A percentile compares a stretch with the other conserved stretches of the same genome.
phyloP scores from a whole-genome alignment of 2,797 vertebrate genomes.

The Kryptopterus vitreolus region DNA sequence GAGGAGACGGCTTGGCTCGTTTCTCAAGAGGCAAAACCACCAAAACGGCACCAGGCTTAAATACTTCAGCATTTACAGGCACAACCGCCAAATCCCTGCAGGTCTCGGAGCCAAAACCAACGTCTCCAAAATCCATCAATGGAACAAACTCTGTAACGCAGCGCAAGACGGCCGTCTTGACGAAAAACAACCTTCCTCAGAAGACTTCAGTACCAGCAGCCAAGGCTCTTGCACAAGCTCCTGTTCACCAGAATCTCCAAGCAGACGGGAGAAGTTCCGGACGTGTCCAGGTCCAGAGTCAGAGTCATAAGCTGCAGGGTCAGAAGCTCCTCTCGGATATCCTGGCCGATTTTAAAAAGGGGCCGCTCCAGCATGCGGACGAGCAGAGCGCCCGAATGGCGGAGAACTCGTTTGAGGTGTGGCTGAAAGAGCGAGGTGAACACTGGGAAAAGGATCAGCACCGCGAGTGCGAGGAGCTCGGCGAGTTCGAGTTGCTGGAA shows the following conservation, averaged over 20 bases:
- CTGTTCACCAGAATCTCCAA: constrained; percentile 59
- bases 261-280: constrained; percentile 57
- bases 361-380: not conserved
- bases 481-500: constrained; percentile 95
- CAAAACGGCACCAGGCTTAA: constrained; percentile 24
- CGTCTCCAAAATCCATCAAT: constrained; percentile 54
- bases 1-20: constrained; percentile 86
- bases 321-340: constrained; percentile 8
- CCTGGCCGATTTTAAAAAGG: not conserved
- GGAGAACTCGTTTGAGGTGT: constrained; percentile 80
- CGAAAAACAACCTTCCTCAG: constrained; percentile 71
- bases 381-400: not conserved
- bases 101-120: constrained; percentile 62
- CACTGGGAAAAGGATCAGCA: constrained; percentile 78
- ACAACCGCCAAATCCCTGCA: constrained; percentile 56
- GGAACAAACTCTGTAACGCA: constrained; percentile 69
- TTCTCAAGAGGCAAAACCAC: constrained; percentile 75
- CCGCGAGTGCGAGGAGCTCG: constrained; percentile 84
- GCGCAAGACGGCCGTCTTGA: constrained; percentile 77
- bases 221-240: constrained; percentile 59
- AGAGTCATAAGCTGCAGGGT: constrained; percentile 64
- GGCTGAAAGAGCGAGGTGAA: constrained; percentile 82
- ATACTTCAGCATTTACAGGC: constrained; percentile 34
- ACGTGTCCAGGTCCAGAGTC: not conserved
- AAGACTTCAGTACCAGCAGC: constrained; percentile 57